Conservation (phyloP, 2,113 vertebrate genomes). For the Corythornis madagascariensis region DNA sequence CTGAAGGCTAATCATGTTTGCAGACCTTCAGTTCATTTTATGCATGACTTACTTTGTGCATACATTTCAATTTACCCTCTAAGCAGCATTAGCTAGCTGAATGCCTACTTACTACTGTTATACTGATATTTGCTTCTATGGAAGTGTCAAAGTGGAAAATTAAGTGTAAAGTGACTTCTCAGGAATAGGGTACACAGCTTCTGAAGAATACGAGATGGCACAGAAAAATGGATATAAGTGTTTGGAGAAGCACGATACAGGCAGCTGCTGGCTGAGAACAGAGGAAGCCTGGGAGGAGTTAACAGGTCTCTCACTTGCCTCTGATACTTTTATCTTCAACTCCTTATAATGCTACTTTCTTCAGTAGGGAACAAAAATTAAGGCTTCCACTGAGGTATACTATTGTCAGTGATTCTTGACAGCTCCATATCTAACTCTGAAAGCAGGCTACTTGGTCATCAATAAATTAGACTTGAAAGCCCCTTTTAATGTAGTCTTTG, state of each 20-base stretch:
- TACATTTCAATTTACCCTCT: background rate
- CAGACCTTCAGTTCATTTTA: background rate
- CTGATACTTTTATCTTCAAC: background rate
- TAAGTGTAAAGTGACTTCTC: background rate
- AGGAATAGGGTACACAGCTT: background rate
- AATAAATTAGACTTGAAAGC: background rate
- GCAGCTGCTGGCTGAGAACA: background rate
- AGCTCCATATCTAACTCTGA: background rate
- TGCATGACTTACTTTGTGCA: background rate
- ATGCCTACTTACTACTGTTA: background rate
- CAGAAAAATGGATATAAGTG: background rate
- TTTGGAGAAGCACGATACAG: background rate
- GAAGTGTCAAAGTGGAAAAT: background rate
- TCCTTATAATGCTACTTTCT: background rate
- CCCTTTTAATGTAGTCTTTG: background rate
- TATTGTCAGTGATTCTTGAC: background rate
- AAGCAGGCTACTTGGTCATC: background rate
- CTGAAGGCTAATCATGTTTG: background rate
- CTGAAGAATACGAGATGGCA: background rate
- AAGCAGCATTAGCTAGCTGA: background rate
- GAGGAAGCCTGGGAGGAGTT: background rate
- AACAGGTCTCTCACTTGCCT: background rate
- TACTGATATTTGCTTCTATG: background rate
- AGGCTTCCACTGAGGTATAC: background rate
- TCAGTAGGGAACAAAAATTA: background rate